Evolutionary conservation across 2,797 vertebrate genomes (phyloP).

Genomic region (Enteromius argenteus): DNA sequence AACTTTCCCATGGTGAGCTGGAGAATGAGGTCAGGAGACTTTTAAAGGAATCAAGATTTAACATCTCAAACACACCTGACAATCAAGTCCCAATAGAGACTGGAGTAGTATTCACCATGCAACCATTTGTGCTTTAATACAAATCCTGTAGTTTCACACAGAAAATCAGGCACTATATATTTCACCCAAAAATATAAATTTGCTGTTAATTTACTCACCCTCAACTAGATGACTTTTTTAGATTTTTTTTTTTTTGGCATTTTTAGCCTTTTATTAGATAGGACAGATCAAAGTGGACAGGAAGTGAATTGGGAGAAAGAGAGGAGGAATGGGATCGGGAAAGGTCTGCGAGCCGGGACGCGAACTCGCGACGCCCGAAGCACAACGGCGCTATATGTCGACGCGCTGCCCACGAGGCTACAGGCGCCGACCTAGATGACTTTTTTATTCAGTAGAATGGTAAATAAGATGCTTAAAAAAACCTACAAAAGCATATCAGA

Average conservation of each 20-base stretch:
- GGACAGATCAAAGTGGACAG: no score
- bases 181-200: not conserved
- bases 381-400: no score
- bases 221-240: not conserved
- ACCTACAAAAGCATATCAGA: not conserved
- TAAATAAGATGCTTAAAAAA: not conserved
- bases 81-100: not conserved
- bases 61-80: slow-evolving; percentile 3
- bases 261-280: no score
- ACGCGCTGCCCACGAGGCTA: no score
- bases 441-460: not conserved
- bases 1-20: slow-evolving; percentile 1
- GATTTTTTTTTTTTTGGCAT: no score
- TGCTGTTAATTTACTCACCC: not conserved
- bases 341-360: no score
- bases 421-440: no score
- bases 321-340: no score
- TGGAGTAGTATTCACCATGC: not conserved
- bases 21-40: slow-evolving; percentile 18
- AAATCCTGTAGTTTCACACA: not conserved
- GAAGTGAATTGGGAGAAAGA: no score
- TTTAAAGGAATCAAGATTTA: slow-evolving; percentile 12
- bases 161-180: not conserved
- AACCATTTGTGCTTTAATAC: not conserved
- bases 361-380: no score